Base-by-base conservation (phyloP, 2,113 vertebrate genomes). In the Eurystomus gularis region DNA sequence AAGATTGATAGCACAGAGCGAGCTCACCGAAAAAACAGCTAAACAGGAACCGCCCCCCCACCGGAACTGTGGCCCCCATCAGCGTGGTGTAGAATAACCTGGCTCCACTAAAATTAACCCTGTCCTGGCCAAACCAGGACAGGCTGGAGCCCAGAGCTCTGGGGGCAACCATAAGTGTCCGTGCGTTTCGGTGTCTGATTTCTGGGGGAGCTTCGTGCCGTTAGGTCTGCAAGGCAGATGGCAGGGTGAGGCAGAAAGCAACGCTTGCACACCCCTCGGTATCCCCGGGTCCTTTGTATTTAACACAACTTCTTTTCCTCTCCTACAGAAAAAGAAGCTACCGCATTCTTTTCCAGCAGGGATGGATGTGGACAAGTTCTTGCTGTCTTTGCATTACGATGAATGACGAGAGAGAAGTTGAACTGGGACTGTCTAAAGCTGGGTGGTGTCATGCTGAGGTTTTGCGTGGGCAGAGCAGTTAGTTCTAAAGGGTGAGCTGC, bases 351-450 rank as follows among this genome's bases (percentile, higher is more conserved):
- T 99, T 96, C 99, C 99, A 37, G 98, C 98, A 65, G 99, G 99
- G 98, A 98, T 99, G 98, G 99, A 99, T 62, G 99, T 99, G 96
- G 99, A 99, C 90, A 99, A 99, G 96, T 99, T 99, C 97, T 98
- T 99, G 92, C 98, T 99, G 69, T 99, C 99, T 21, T 98, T 99
- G 93, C 99, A 99, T 98, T 99, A 99, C 37, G 99, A 99, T 81
- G 99, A 99, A 97, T 99, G 86, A 96, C 65, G 62, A 33, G 24
- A 98, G 84, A 72, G 24, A 11, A 82, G 58, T 16, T 75, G 78
- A 93, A 69, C 71, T 89, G 51, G 87, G 83, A 61, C 46, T 57
- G 17, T 78, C 75, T 90, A 77, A 94, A 88, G 92, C 82, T 76
- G 35, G 7, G 61, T 91, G 85, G n/a, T 81, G 91, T 19, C 6